Percentiles rank a stretch among this genome's conserved stretches.
Evolutionary conservation across 1,140 invertebrate genomes (phyloP).

Genomic region (Aplysia californica): DNA sequence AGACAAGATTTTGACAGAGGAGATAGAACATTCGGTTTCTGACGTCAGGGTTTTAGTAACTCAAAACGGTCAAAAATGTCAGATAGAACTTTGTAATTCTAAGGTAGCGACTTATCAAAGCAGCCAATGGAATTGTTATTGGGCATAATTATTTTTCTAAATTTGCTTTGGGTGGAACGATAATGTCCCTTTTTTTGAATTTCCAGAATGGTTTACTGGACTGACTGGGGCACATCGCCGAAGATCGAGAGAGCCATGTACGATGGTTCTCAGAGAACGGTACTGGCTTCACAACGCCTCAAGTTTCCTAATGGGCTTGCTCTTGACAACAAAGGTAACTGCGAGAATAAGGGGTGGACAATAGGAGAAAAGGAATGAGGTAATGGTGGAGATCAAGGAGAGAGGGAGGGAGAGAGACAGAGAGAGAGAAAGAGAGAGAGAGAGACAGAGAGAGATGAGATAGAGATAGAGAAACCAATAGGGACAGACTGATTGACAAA

Average conservation of each 20-base stretch:
- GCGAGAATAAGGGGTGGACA: neutral
- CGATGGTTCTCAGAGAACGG: constrained; percentile 62
- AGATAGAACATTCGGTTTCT: too few species aligned
- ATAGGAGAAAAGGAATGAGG: neutral
- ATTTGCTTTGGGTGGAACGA: too few species aligned
- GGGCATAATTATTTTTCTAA: too few species aligned
- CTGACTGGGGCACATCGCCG: constrained; percentile 67
- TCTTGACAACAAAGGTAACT: constrained; percentile 70
- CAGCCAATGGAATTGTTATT: too few species aligned
- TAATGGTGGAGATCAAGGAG: neutral
- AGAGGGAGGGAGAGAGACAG: neutral
- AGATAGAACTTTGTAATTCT: too few species aligned
- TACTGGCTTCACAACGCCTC: constrained; percentile 71
- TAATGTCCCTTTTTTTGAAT: too few species aligned
- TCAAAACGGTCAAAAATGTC: too few species aligned
- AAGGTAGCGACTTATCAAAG: too few species aligned
- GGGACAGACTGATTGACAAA: neutral
- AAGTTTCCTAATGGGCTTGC: constrained; percentile 74
- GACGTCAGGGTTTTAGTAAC: too few species aligned
- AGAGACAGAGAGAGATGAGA: neutral
- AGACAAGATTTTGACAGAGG: too few species aligned
- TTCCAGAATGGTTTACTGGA: constrained; percentile 69
- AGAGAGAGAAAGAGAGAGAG: neutral
- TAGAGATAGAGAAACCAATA: neutral
- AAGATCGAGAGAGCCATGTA: constrained; percentile 68